A percentile compares a stretch with the other conserved stretches of the same genome.
Evolutionary conservation across 1,140 invertebrate species (phyloP).

Genomic region (Brachionus sp.): DNA sequence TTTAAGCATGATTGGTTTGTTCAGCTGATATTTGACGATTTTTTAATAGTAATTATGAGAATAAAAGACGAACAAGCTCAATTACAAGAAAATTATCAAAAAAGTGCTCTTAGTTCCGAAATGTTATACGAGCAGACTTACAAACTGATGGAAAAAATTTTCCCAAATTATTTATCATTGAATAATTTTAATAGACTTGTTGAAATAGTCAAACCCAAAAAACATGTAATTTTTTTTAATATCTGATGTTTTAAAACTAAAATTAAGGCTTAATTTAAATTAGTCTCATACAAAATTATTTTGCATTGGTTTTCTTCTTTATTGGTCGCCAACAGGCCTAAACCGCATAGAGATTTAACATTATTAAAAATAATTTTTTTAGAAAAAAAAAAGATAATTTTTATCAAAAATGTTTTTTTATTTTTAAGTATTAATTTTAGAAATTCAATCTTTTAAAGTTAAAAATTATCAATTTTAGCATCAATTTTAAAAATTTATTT

Average conservation of each 20-base stretch:
- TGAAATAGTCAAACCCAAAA: conserved; percentile 32
- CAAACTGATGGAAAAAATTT: conserved; percentile 30
- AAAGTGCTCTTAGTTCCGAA: neutral
- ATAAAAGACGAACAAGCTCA: conserved; percentile 18
- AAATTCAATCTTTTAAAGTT: no score
- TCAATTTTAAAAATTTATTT: no score
- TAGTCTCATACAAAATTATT: neutral
- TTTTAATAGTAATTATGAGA: neutral
- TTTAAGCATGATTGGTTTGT: conserved; percentile 45
- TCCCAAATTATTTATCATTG: neutral
- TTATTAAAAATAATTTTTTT: no score
- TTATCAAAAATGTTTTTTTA: no score
- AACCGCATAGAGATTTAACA: no score
- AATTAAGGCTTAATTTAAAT: no score
- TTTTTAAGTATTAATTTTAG: no score
- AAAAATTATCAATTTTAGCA: no score
- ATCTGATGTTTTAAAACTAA: no score
- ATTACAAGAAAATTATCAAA: neutral
- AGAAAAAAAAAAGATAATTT: no score
- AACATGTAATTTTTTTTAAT: neutral
- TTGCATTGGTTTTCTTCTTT: neutral
- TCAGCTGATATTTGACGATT: conserved; percentile 39
- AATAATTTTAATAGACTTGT: conserved; percentile 14
- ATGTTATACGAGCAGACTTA: conserved; percentile 12
- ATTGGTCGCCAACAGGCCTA: no score